Percentiles rank a stretch among this genome's conserved stretches.
phyloP scores from a whole-genome alignment of 2,797 vertebrate species.

The Pristis pectinata region DNA sequence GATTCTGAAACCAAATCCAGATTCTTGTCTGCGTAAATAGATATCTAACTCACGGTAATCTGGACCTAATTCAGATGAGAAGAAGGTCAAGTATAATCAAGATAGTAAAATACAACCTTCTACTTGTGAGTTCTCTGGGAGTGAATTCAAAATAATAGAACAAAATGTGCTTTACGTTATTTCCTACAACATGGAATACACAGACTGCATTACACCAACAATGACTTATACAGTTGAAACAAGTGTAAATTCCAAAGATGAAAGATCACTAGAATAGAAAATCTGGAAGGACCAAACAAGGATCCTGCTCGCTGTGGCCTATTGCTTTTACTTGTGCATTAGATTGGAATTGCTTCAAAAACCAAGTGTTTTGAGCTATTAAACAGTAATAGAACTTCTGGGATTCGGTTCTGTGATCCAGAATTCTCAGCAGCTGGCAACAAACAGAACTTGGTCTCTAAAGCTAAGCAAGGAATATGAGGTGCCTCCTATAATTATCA shows the following conservation, averaged over 20 bases:
- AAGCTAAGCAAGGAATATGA: neutral
- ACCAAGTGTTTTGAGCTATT: neutral
- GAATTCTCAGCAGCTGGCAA: neutral
- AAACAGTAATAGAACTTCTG: neutral
- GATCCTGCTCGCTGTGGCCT: conserved; percentile 3
- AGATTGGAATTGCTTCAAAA: neutral
- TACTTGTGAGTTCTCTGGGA: conserved; percentile 43
- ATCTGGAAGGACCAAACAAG: neutral
- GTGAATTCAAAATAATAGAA: conserved; percentile 43
- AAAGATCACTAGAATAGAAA: neutral
- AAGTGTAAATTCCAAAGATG: neutral
- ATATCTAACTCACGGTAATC: conserved; percentile 95
- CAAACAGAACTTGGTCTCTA: neutral
- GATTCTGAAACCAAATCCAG: conserved; percentile 95
- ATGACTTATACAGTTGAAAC: neutral
- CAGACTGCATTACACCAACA: neutral
- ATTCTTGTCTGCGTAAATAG: conserved; percentile 88
- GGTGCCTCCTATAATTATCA: neutral
- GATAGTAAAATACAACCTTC: conserved; percentile 43
- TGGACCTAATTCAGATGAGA: conserved; percentile 62
- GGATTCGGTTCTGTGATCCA: neutral
- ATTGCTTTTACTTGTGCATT: neutral
- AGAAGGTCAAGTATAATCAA: conserved; percentile 38
- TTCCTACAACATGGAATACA: neutral
- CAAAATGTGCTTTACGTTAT: conserved; percentile 42